These are phyloP conservation scores for Alcis repandata DNA, from an alignment of 2,888 invertebrate species.

Conservation along the genomic window DNA sequence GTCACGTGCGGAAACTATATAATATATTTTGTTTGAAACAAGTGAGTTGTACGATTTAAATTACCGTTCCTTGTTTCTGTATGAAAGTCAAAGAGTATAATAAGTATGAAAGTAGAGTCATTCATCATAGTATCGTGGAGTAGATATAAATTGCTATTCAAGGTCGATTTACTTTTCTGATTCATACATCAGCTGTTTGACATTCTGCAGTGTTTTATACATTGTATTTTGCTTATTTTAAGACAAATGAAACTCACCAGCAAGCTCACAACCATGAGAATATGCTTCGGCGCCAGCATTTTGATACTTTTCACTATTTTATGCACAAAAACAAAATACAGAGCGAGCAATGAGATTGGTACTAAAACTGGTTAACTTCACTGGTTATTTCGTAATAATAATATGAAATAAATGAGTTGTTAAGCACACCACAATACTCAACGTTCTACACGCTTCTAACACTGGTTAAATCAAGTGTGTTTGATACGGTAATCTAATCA, in stretches of 20 bases:
- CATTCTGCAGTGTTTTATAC: not conserved
- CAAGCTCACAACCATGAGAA: constrained; percentile 54
- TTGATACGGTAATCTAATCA: constrained; percentile 23
- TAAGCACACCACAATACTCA: not conserved
- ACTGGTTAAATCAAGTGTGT: not conserved
- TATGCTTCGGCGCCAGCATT: constrained; percentile 47
- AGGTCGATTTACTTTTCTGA: not conserved
- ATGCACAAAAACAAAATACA: constrained; percentile 1
- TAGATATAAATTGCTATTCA: not conserved
- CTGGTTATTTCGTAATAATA: not conserved
- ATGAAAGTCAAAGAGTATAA: too few relatives aligned
- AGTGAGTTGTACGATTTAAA: too few relatives aligned
- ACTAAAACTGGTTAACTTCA: not conserved
- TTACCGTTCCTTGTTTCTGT: too few relatives aligned
- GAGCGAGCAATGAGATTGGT: not conserved
- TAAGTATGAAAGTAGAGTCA: not conserved
- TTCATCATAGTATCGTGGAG: not conserved
- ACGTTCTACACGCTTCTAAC: not conserved
- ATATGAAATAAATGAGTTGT: not conserved
- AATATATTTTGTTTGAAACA: too few relatives aligned
- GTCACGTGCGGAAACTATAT: not conserved
- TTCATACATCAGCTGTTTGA: not conserved
- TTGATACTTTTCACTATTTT: constrained; percentile 4
- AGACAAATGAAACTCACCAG: constrained; percentile 52
- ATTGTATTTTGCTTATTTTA: not conserved